A percentile compares a stretch with the other conserved stretches of the same genome.
Conservation (phyloP, 2,113 vertebrate genomes). For the Eonycteris spelaea region DNA sequence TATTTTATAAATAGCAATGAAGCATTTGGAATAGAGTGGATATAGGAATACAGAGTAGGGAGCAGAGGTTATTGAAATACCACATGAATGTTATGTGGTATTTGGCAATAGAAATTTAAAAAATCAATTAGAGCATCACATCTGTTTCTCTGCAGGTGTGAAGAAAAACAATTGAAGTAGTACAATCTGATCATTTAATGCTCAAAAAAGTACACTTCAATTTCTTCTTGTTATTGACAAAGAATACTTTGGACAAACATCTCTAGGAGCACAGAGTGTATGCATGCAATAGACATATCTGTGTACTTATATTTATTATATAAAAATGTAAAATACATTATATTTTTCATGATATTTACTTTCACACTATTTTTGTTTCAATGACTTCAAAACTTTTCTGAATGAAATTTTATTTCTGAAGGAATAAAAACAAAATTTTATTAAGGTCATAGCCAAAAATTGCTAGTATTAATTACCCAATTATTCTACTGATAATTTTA, state of each 20-base stretch:
- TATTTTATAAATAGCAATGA: neutral
- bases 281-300: neutral
- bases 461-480: conserved; percentile 21
- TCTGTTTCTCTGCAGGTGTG: conserved; percentile 18
- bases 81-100: neutral
- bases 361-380: neutral
- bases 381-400: neutral
- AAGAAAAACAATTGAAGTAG: neutral
- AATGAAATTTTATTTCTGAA: neutral
- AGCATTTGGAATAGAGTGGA: neutral
- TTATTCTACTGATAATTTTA: neutral
- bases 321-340: neutral
- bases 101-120: conserved; percentile 21
- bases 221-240: neutral
- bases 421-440: neutral
- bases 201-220: conserved; percentile 34
- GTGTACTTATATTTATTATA: neutral
- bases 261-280: neutral
- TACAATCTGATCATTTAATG: conserved; percentile 31
- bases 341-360: neutral
- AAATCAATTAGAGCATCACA: conserved; percentile 36
- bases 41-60: neutral
- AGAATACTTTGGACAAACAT: neutral
- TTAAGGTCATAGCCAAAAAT: neutral
- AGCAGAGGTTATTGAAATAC: neutral